Evolutionary conservation across 2,888 invertebrate genomes (phyloP).

Genomic region (Tribolium freemani): DNA sequence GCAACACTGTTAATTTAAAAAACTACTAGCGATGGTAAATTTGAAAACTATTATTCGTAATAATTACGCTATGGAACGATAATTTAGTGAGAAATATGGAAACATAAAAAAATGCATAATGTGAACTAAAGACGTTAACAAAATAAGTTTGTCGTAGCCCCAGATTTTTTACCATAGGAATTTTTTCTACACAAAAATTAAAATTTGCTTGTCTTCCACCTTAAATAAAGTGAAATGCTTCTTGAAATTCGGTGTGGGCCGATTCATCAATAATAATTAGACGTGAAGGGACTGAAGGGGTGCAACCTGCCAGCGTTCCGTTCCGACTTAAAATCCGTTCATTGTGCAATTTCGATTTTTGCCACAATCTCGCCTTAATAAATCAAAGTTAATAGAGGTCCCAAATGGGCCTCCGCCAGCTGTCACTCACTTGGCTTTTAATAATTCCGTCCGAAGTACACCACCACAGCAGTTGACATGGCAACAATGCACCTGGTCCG

Average conservation of each 20-base stretch:
- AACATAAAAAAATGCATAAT: no score
- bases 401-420: slow-evolving; percentile 41
- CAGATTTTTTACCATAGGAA: no score
- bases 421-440: slow-evolving; percentile 46
- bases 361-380: slow-evolving; percentile 34
- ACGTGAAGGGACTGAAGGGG: background rate
- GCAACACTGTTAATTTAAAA: no score
- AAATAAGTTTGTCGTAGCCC: no score
- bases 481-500: slow-evolving; percentile 49
- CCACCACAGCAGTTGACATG: slow-evolving; percentile 45
- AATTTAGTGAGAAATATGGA: no score
- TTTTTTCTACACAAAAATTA: no score
- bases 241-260: background rate
- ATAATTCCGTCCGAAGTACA: slow-evolving; percentile 46
- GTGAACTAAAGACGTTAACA: no score
- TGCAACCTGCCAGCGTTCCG: background rate
- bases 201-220: no score
- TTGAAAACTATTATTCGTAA: no score
- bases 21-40: no score
- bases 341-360: slow-evolving; percentile 30
- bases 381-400: slow-evolving; percentile 43
- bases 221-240: no score
- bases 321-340: slow-evolving; percentile 12
- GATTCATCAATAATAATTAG: slow-evolving; percentile 26
- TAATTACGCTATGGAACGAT: no score